Evolutionary conservation across 2,888 invertebrate species (phyloP).

Genomic region (Watsonalla cultraria): DNA sequence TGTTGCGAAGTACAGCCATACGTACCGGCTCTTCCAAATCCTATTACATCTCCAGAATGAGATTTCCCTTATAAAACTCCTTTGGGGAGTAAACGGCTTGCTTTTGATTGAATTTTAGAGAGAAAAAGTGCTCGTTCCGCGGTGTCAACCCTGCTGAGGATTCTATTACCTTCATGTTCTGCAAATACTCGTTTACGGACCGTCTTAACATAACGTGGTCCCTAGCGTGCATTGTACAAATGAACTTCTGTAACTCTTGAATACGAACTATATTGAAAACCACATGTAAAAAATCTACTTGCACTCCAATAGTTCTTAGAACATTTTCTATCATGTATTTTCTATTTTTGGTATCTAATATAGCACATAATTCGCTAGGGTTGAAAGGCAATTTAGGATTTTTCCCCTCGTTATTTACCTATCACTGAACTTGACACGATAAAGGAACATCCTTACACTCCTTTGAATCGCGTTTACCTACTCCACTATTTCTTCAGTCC

Average conservation of each 20-base stretch:
- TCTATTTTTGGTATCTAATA: too few relatives aligned
- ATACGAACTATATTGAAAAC: not conserved
- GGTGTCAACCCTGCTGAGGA: not conserved
- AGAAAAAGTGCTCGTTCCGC: conserved; percentile 2
- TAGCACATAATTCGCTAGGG: too few relatives aligned
- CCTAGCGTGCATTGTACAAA: not conserved
- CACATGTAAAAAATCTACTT: too few relatives aligned
- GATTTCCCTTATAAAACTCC: conserved; percentile 22
- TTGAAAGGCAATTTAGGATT: too few relatives aligned
- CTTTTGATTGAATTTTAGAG: conserved; percentile 27
- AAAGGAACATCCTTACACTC: too few relatives aligned
- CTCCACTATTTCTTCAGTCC: too few relatives aligned
- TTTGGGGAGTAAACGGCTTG: conserved; percentile 19
- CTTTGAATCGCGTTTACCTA: too few relatives aligned
- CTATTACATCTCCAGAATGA: conserved; percentile 25
- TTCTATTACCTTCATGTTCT: conserved; percentile 1
- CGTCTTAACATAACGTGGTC: not conserved
- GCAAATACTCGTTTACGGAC: not conserved
- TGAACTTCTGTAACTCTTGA: not conserved
- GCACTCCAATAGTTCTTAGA: too few relatives aligned
- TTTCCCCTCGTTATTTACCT: too few relatives aligned
- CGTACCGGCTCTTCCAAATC: conserved; percentile 12
- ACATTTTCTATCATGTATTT: too few relatives aligned
- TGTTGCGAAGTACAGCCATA: not conserved
- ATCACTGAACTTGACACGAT: too few relatives aligned